These are phyloP conservation scores for Microctonus hyperodae DNA, from an alignment of 2,888 invertebrate species.

Conservation along the genomic window DNA sequence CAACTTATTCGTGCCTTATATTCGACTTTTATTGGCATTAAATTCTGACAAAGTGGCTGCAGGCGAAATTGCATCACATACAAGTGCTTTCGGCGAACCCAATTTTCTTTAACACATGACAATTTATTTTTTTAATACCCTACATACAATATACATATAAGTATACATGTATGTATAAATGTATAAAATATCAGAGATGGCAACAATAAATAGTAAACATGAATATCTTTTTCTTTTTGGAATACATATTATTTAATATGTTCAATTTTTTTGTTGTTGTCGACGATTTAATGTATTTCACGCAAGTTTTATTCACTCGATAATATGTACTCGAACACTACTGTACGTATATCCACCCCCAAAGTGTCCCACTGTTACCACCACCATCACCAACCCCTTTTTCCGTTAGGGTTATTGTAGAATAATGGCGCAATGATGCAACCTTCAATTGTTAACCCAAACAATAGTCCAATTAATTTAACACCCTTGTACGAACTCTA, in stretches of 20 bases:
- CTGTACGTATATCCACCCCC: neutral
- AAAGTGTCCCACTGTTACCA: neutral
- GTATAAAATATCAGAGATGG: neutral
- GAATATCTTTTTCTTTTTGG: neutral
- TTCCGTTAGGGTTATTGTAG: constrained; percentile 14
- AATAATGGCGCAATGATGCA: constrained; percentile 14
- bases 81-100: neutral
- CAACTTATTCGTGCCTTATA: neutral
- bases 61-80: constrained; percentile 6
- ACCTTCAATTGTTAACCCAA: constrained; percentile 3
- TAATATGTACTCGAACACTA: too few species aligned
- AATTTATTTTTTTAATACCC: constrained; percentile 1
- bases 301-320: neutral
- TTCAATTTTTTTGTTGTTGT: neutral
- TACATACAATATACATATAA: neutral
- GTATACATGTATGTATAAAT: neutral
- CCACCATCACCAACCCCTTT: neutral
- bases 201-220: neutral
- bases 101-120: neutral
- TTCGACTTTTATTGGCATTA: constrained; percentile 25
- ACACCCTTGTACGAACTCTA: constrained; percentile 9
- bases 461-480: constrained; percentile 21
- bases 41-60: constrained; percentile 17
- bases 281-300: neutral
- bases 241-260: neutral